These are phyloP conservation scores for Galago senegalensis DNA, from an alignment of 2,797 vertebrate genomes.

Conservation along the genomic window DNA sequence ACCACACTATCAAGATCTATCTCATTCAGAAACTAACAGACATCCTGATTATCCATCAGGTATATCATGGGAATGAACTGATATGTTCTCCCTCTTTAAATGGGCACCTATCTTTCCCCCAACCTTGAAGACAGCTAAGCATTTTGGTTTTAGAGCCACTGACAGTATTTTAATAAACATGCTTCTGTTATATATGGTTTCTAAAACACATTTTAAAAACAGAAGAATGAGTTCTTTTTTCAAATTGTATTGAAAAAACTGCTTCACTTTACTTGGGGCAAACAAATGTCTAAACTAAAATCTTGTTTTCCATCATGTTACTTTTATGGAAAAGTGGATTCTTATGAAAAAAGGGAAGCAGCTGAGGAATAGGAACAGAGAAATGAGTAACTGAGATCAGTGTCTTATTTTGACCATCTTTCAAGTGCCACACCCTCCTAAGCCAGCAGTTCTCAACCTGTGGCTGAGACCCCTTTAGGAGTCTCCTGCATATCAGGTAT, in stretches of 20 bases:
- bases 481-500: no score
- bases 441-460: no score
- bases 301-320: not conserved
- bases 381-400: constrained; percentile 6
- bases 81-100: not conserved
- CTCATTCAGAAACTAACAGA: constrained; percentile 16
- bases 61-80: constrained; percentile 3
- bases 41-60: not conserved
- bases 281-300: constrained; percentile 41
- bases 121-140: not conserved
- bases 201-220: not conserved
- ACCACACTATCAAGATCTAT: not conserved
- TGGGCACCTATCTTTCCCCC: not conserved
- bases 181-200: not conserved
- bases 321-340: constrained; percentile 31
- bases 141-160: constrained; percentile 23
- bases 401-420: constrained; percentile 29
- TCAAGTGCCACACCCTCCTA: not conserved
- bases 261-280: constrained; percentile 18
- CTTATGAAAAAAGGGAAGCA: constrained; percentile 39
- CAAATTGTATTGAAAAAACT: constrained; percentile 47
- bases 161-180: constrained; percentile 42
- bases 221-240: constrained; percentile 18
- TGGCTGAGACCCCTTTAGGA: no score
- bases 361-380: not conserved